Conservation (phyloP, 2,113 vertebrate species). For the Marmota monax region DNA sequence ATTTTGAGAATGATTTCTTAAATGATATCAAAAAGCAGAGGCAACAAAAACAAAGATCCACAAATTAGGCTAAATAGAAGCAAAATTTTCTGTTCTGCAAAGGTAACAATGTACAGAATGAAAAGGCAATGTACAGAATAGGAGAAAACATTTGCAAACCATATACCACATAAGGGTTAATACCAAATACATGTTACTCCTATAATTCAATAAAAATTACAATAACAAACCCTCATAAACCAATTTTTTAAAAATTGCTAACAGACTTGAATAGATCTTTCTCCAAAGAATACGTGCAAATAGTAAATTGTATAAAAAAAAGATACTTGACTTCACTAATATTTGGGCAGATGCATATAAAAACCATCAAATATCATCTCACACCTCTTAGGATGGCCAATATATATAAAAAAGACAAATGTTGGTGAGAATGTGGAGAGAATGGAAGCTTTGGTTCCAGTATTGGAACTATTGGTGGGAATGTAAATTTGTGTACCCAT, state of each 20-base stretch:
- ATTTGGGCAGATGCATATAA: not conserved
- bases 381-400: not conserved
- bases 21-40: not conserved
- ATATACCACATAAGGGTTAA: not conserved
- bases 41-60: not conserved
- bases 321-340: not conserved
- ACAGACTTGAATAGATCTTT: not conserved
- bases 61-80: not conserved
- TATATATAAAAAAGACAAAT: not conserved
- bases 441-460: not conserved
- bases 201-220: not conserved
- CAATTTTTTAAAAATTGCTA: not conserved
- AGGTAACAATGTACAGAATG: not conserved
- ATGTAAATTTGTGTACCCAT: not conserved
- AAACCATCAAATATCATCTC: not conserved
- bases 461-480: not conserved
- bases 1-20: not conserved
- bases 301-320: not conserved
- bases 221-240: not conserved
- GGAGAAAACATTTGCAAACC: not conserved
- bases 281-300: not conserved
- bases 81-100: not conserved
- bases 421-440: not conserved
- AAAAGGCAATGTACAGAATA: not conserved
- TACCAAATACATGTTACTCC: not conserved